These are phyloP conservation scores for Drosophila mulleri DNA, from an alignment of 2,888 invertebrate genomes.

Conservation along the genomic window DNA sequence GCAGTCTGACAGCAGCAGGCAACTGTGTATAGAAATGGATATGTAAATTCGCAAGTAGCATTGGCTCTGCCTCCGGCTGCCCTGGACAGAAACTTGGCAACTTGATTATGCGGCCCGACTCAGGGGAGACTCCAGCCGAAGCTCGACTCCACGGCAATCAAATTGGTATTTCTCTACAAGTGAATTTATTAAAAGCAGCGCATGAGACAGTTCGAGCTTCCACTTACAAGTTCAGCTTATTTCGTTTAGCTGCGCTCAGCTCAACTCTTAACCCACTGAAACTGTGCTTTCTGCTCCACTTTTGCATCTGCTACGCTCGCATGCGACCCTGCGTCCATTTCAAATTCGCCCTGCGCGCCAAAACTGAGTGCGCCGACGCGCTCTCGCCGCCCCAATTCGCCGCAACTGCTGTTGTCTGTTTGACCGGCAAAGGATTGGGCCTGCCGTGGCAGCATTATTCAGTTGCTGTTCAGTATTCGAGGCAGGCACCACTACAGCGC, in stretches of 20 bases:
- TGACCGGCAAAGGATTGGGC: constrained; percentile 68
- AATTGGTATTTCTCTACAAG: not conserved
- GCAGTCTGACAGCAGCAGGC: constrained; percentile 11
- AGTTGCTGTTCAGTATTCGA: constrained; percentile 63
- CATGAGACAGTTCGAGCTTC: too few relatives aligned
- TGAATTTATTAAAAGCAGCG: too few relatives aligned
- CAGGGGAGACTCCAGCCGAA: constrained; percentile 27
- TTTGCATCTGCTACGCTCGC: constrained; percentile 36
- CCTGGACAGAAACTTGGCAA: constrained; percentile 44
- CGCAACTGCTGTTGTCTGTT: constrained; percentile 53
- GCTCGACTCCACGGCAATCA: not conserved
- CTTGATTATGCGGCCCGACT: constrained; percentile 52
- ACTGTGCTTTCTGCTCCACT: not conserved
- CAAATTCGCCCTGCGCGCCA: constrained; percentile 56
- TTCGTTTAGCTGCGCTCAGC: too few relatives aligned
- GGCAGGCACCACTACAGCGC: constrained; percentile 37
- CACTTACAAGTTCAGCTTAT: not conserved
- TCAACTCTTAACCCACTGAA: not conserved
- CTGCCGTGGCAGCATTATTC: constrained; percentile 43
- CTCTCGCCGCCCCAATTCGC: constrained; percentile 60
- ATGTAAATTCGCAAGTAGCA: constrained; percentile 27
- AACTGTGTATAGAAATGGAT: constrained; percentile 14
- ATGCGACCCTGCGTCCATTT: constrained; percentile 54
- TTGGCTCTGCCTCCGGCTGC: constrained; percentile 19
- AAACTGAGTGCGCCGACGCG: constrained; percentile 58